A percentile compares a stretch with the other conserved stretches of the same genome.
phyloP scores from a whole-genome alignment of 2,797 vertebrate species.

The Sternotherus odoratus region DNA sequence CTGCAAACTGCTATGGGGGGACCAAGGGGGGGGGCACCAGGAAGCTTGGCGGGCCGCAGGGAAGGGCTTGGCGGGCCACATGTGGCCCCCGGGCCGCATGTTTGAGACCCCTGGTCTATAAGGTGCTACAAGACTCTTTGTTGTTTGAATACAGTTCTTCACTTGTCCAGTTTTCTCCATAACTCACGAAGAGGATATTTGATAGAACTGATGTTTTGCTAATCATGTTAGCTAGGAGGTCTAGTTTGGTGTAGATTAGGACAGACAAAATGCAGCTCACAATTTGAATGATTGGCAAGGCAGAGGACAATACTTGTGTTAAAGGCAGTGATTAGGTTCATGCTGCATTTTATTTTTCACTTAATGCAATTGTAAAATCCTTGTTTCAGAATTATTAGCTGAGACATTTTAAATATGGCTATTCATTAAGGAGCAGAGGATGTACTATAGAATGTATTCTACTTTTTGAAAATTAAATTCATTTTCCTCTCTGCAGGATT shows the following conservation, averaged over 20 bases:
- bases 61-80: no score
- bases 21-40: no score
- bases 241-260: not conserved
- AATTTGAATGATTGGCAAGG: not conserved
- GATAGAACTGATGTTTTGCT: not conserved
- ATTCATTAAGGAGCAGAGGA: not conserved
- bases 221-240: not conserved
- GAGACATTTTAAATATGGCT: not conserved
- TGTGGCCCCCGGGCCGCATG: no score
- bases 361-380: not conserved
- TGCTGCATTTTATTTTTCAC: not conserved
- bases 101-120: no score
- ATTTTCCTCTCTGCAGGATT: not conserved
- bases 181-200: not conserved
- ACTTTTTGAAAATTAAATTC: not conserved
- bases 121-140: no score
- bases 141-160: not conserved
- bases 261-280: not conserved
- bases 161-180: not conserved
- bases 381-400: not conserved
- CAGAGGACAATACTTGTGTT: not conserved
- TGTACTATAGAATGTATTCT: not conserved
- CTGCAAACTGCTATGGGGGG: no score
- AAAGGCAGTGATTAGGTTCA: not conserved
- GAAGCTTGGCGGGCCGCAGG: no score